These are phyloP conservation scores for Clarias gariepinus DNA, from an alignment of 2,113 vertebrate species.

Conservation along the genomic window DNA sequence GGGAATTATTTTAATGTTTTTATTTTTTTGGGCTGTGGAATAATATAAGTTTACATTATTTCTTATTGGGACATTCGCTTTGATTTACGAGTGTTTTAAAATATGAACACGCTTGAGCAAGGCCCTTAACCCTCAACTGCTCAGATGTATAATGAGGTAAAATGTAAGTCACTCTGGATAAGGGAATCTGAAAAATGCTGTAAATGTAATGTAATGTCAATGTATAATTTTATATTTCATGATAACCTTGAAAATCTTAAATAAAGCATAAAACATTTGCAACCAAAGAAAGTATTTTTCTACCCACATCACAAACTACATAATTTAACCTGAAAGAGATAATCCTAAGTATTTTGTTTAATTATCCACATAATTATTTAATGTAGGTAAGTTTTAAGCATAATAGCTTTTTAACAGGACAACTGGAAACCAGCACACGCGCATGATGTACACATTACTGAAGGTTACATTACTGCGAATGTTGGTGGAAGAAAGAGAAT, in stretches of 20 bases:
- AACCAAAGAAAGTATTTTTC: not conserved
- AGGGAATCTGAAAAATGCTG: too few relatives aligned
- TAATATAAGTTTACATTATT: too few relatives aligned
- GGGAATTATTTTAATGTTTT: too few relatives aligned
- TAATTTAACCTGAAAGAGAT: not conserved
- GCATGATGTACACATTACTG: not conserved
- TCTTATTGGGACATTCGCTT: too few relatives aligned
- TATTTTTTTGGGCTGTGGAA: too few relatives aligned
- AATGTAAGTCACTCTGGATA: too few relatives aligned
- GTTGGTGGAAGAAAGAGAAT: not conserved
- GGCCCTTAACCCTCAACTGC: too few relatives aligned
- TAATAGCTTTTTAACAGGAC: not conserved
- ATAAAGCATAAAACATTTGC: not conserved
- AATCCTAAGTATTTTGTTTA: not conserved
- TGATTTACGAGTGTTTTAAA: too few relatives aligned
- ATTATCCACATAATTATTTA: not conserved
- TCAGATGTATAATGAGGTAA: too few relatives aligned
- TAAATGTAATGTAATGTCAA: too few relatives aligned
- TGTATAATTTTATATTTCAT: not conserved
- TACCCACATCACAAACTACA: not conserved
- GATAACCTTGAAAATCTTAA: not conserved
- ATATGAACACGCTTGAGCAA: too few relatives aligned
- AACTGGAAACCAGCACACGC: not conserved
- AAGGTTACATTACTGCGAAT: not conserved
- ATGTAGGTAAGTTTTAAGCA: not conserved